Evolutionary conservation across 2,113 vertebrate species (phyloP).

Genomic region (Rhinogobius similis): DNA sequence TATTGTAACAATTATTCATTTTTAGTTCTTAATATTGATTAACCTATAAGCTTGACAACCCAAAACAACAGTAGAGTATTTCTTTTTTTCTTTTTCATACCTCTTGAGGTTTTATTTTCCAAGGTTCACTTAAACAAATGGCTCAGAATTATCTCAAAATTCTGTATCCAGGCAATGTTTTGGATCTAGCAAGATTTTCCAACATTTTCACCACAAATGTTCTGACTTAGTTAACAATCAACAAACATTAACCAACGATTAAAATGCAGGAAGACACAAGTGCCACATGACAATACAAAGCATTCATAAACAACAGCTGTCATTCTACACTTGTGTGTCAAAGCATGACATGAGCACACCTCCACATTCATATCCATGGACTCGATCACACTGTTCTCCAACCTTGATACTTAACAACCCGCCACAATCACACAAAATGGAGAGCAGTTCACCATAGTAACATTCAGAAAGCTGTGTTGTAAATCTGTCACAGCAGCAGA

Average conservation of each 20-base stretch:
- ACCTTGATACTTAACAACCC: constrained; percentile 12
- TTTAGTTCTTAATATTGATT: no score
- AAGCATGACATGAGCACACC: not conserved
- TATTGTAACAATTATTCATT: no score
- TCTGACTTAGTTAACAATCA: not conserved
- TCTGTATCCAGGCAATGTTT: no score
- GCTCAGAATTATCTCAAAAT: no score
- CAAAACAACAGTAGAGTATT: no score
- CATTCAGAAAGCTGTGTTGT: constrained; percentile 34
- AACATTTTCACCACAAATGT: no score
- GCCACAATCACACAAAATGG: constrained; percentile 25
- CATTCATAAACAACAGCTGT: constrained; percentile 18
- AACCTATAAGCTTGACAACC: no score
- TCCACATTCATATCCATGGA: not conserved
- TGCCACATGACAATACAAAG: not conserved
- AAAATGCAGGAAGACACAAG: not conserved
- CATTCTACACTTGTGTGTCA: constrained; percentile 46
- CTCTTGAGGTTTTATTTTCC: no score
- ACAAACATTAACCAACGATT: not conserved
- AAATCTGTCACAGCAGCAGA: constrained; percentile 43
- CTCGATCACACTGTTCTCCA: not conserved
- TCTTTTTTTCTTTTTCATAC: no score
- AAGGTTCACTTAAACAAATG: no score
- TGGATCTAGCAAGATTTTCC: no score
- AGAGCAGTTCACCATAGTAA: constrained; percentile 53